These are phyloP conservation scores for Glomeris marginata DNA, from an alignment of 2,888 invertebrate species.

Conservation along the genomic window DNA sequence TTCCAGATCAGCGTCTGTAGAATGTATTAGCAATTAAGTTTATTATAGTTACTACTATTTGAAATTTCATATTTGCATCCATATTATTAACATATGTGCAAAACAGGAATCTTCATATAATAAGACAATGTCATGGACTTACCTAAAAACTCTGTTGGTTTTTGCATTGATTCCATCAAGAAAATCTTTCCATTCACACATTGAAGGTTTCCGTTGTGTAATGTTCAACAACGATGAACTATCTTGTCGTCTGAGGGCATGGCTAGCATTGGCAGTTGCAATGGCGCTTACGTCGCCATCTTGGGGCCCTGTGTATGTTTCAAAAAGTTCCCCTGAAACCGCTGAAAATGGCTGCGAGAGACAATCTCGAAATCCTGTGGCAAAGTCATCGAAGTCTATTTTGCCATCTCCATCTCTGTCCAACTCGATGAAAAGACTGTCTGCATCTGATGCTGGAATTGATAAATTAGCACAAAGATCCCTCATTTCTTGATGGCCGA, in stretches of 20 bases:
- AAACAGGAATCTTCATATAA: too few relatives aligned
- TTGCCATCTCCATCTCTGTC: constrained; percentile 38
- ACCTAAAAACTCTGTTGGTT: too few relatives aligned
- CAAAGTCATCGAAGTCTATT: constrained; percentile 38
- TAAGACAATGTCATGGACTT: too few relatives aligned
- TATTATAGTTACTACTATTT: too few relatives aligned
- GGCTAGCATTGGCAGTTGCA: not conserved
- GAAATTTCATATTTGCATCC: too few relatives aligned
- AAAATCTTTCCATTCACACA: too few relatives aligned
- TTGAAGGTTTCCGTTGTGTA: not conserved
- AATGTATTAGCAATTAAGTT: too few relatives aligned
- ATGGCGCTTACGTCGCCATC: not conserved
- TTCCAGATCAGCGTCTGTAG: too few relatives aligned
- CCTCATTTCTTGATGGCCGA: constrained; percentile 29
- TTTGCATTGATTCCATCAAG: too few relatives aligned
- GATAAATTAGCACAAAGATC: constrained; percentile 35
- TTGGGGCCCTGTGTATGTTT: not conserved
- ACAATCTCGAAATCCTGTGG: constrained; percentile 34
- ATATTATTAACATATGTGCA: too few relatives aligned
- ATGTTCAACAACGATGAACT: constrained; percentile 1
- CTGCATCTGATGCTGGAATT: constrained; percentile 30
- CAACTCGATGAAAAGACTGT: constrained; percentile 35
- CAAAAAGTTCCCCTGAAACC: too few relatives aligned
- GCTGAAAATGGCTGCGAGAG: constrained; percentile 20
- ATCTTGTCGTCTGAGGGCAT: not conserved